Evolutionary conservation across 2,888 invertebrate species (phyloP), one percentile per base, ranked within the genome.

Genomic region (Anaspis maculata): DNA sequence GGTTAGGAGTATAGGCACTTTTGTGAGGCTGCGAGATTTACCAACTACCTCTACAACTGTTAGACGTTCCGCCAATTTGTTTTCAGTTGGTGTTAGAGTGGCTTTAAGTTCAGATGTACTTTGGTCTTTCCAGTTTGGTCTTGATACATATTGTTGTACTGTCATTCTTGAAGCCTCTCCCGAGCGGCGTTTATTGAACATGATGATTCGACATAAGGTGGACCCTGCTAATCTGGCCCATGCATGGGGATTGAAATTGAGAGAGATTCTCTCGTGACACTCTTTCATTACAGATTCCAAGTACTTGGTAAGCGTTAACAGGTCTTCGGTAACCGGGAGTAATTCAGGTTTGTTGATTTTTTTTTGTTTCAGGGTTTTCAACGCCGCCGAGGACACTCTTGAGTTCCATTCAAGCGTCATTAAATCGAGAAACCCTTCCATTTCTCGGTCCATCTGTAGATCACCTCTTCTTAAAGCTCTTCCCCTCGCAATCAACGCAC

Each of bases 171-270:
- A 30, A 9, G 42, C 35, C 35, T 46, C 48, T 5, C 41, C 41
- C n/a, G 37, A 34, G 10, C 41, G 14, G 16, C 34, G 31, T 39
- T 48, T 48, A 29, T 46, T 48, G 25, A 46, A 46, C 24, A 48
- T n/a, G 23, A 46, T 44, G 11, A 46, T 41, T 24, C 34, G 10
- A 3, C 9, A 32, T 24, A 32, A 24, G 3, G 15, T 34, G 5
- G 19, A 5, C 5, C 6, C 19, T 6, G 9, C 19, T 6, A 19
- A 9, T 19, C 24, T 28, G 15, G 23, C 27, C 27, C 19, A 19
- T 9, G 5, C 6, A 5, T 19, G 19, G 6, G 5, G 19, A 5
- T 6, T 6, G 9, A 19, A 9, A 5, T 9, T 9, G 5, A 19
- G 9, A 19, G 6, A 6, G n/a, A n/a, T n/a, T n/a, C n/a, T n/a